Evolutionary conservation across 2,113 vertebrate genomes (phyloP), one percentile per base, ranked within the genome.

Genomic region (Pteronura brasiliensis): DNA sequence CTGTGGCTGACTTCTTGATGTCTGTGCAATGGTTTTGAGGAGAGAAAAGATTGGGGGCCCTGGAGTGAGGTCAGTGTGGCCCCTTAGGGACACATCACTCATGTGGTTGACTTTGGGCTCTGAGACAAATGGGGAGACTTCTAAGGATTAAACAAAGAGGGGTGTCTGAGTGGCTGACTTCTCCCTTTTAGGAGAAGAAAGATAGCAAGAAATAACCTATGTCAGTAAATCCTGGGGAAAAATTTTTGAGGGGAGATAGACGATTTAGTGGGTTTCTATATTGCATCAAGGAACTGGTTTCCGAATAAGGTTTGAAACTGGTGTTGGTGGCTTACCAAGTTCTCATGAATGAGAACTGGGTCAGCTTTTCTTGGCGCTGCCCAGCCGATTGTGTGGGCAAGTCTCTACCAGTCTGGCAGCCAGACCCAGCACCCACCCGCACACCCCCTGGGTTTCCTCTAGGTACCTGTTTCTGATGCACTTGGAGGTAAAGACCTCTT

Each of bases 281-380:
- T 72, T 74, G 71, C 65, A 44, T 93, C 49, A 61, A 74, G 36
- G 17, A 34, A 17, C 15, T 71, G 61, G 34, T 63, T 96, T 96
- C 79, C 21, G 6, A 74, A 61, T 71, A 25, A 67, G 18, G 17
- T 77, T 77, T 42, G 74, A 36, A 52, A 59, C n/a, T 69, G 18
- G 14, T 27, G n/a, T 25, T 72, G 82, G 34, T 59, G n/a, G 3
- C 90, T 29, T 15, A 21, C 21, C 39, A 85, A 25, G 36, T 79
- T 83, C 52, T 88, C 31, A 21, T 88, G 39, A 79, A 15, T 57
- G 61, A 39, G 27, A 5, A 23, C 13, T 0, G 1, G 55, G 23
- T 67, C 49, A 31, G 12, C 20, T 69, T 74, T 11, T 39, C 29
- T n/a, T 20, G 39, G 63, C 0, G 17, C n/a, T 76, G 74, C 15